Evolutionary conservation across 2,888 invertebrate species (phyloP).

Genomic region (Papilio gigon): DNA sequence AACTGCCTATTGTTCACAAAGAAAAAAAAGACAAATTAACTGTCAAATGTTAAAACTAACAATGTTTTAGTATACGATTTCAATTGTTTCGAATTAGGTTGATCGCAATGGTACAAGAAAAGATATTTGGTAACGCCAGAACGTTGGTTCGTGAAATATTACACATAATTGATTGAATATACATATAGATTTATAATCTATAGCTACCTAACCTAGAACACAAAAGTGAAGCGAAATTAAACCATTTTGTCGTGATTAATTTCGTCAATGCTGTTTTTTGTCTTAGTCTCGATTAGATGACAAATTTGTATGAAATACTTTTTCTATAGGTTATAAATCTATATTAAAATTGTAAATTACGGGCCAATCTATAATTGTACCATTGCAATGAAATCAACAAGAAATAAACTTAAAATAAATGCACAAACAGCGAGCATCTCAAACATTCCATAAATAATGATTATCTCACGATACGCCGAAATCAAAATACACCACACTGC

Average conservation of each 20-base stretch:
- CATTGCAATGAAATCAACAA: constrained; percentile 46
- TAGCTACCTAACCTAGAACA: too few species aligned
- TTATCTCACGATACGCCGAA: constrained; percentile 44
- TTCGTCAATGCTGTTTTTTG: too few species aligned
- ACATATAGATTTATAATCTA: too few species aligned
- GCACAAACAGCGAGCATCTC: constrained; percentile 62
- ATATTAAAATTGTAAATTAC: neutral
- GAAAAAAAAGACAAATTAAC: constrained; percentile 21
- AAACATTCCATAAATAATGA: constrained; percentile 64
- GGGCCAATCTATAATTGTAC: constrained; percentile 33
- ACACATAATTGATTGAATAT: neutral
- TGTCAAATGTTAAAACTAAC: constrained; percentile 31
- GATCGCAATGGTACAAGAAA: constrained; percentile 37
- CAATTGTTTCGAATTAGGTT: constrained; percentile 13
- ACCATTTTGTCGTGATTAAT: too few species aligned
- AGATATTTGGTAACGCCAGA: neutral
- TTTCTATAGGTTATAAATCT: too few species aligned
- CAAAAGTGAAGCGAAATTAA: too few species aligned
- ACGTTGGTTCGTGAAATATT: neutral
- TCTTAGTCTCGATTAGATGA: too few species aligned
- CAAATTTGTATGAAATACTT: too few species aligned
- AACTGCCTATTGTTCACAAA: constrained; percentile 29
- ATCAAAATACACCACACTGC: constrained; percentile 24
- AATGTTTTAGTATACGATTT: constrained; percentile 33
- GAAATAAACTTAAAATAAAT: constrained; percentile 67